Evolutionary conservation across 2,888 invertebrate species (phyloP), one percentile per base, ranked within the genome.

Genomic region (Parascotia fuliginaria): DNA sequence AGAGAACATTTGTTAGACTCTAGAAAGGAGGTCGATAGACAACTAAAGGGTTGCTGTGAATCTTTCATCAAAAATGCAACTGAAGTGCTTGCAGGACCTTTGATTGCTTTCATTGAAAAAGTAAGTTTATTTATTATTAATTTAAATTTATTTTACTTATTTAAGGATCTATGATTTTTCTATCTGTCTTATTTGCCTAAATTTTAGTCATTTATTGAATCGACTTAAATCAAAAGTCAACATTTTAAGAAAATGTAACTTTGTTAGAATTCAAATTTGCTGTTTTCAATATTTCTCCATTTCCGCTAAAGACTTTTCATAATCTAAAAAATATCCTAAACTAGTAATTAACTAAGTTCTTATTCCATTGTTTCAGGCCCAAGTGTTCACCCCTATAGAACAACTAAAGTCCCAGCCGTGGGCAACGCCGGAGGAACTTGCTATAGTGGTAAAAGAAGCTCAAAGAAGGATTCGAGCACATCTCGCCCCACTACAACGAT

Each of bases 21-120:
- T 0, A 95, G 99, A 67, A 97, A 98, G 83, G 98, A 99, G 77
- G 98, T 99, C 0, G 99, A 99, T 77, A 94, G 96, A 19, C 97
- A 98, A 74, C 83, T 99, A 64, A 98, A 99, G 89, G 93, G 93
- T 2, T 95, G 96, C 27, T 99, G 99, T 79, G 98, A 99, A 79
- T 93, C 93, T 19, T 97, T 98, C 70, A 99, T 99, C 42, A 94
- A 94, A 50, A 94, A 96, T 78, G 94, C 96, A 0, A 96, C 97
- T 0, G 93, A 95, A 44, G 83, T 95, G 55, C 89, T 98, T 37
- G 94, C 96, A 5, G 96, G 95, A n/a, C 95, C 96, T 0, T 82
- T 98, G 28, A 89, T 95, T 15, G 85, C 92, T 47, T 96, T 97
- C 81, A 85, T 97, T 36, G 95, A 96, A 53, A 96, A 95, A 92